Evolutionary conservation across 2,888 invertebrate genomes (phyloP).

Genomic region (Elegia similella): DNA sequence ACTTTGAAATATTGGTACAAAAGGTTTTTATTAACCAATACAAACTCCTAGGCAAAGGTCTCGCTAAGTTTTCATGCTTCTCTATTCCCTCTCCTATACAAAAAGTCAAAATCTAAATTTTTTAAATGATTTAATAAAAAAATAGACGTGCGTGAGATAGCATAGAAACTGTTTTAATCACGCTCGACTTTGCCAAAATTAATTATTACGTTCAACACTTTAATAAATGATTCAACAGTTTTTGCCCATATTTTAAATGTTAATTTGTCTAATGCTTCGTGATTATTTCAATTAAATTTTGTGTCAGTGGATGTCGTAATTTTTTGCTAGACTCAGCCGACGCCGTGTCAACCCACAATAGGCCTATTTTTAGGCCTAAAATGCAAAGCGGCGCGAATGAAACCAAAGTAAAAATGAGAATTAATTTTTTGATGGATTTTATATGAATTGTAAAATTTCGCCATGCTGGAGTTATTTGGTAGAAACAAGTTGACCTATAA

Average conservation of each 20-base stretch:
- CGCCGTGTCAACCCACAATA: constrained; percentile 9
- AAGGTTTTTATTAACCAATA: too few species aligned
- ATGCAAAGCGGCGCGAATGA: constrained; percentile 7
- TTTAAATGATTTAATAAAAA: not conserved
- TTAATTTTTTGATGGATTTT: too few species aligned
- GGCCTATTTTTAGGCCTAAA: constrained; percentile 28
- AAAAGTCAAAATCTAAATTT: not conserved
- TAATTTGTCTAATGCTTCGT: constrained; percentile 32
- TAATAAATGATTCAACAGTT: constrained; percentile 16
- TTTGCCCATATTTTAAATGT: constrained; percentile 27
- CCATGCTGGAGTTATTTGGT: constrained; percentile 34
- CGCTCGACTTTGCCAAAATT: not conserved
- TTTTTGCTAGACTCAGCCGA: constrained; percentile 2
- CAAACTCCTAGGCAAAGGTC: too few species aligned
- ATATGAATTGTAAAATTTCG: not conserved
- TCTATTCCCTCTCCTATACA: too few species aligned
- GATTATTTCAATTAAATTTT: constrained; percentile 33
- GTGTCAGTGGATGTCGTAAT: not conserved
- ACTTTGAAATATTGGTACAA: too few species aligned
- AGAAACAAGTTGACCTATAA: not conserved
- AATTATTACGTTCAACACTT: constrained; percentile 11
- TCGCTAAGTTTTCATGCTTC: too few species aligned
- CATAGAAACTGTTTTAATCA: not conserved
- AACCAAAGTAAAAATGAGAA: not conserved
- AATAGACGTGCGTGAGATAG: not conserved